Base-by-base conservation (phyloP, 2,888 invertebrate species). In the Tiliacea citrago region DNA sequence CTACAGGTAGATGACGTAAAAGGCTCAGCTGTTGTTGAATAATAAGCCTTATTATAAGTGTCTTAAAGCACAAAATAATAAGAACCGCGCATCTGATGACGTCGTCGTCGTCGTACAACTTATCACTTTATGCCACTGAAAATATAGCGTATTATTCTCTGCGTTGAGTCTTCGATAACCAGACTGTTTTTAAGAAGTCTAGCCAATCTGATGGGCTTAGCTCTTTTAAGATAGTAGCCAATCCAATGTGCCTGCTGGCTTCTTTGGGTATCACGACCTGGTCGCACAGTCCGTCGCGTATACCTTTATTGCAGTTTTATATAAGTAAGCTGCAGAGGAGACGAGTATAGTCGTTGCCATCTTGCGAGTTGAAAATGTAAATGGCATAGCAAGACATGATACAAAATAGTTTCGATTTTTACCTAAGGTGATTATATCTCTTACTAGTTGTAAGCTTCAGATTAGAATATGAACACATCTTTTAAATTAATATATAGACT, bases 351-450 rank as follows among this genome's bases (percentile, higher is more conserved):
- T 53, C 47, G 42, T 58, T 58, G 35, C 55, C 65, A 39, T 58
- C 49, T 61, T 29, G 29, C 24, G 51, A 47, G 45, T 70, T 63
- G 60, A 68, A 51, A 81, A 35, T 79, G 55, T 67, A 66, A 68
- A 70, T 57, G 70, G 57, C 58, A 69, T 68, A 58, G 55, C 84
- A 84, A 75, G 65, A 66, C 60, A 81, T 53, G 55, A 61, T 49
- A 62, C n/a, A 39, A 77, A 58, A 77, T 77, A 53, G 60, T 68
- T 84, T 68, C 2, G 51, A 79, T 69, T 63, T 60, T 55, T 47
- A 68, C 53, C 63, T 84, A 84, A 62, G 57, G 67, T 84, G 47
- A 71, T 71, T 79, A 58, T 81, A 69, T 80, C 70, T 83, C 75
- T 74, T 68, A 81, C 18, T 70, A 84, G 73, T 73, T 73, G 0